Evolutionary conservation across 2,797 vertebrate genomes (phyloP).

Genomic region (Molothrus aeneus): DNA sequence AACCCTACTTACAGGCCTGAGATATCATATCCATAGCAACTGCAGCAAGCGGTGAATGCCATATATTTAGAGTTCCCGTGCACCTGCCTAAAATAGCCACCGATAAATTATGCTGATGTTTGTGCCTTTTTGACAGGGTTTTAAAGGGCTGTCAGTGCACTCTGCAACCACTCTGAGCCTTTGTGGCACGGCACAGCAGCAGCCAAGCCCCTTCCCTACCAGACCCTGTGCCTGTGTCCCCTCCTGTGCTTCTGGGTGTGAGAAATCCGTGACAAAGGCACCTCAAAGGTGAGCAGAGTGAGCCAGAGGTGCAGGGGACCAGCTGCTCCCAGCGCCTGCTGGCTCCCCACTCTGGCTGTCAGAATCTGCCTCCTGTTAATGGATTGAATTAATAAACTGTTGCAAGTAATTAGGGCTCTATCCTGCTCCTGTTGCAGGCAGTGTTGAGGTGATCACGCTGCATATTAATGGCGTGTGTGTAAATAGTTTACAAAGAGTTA

Average conservation of each 20-base stretch:
- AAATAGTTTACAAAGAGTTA: conserved; percentile 42
- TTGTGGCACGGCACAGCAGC: fast-evolving
- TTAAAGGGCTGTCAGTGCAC: background rate
- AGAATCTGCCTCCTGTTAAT: background rate
- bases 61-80: conserved; percentile 63
- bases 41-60: conserved; percentile 47
- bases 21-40: conserved; percentile 71
- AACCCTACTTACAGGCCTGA: conserved; percentile 62
- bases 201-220: background rate
- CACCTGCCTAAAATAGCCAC: conserved; percentile 68
- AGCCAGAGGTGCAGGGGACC: background rate
- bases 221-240: fast-evolving
- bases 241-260: background rate
- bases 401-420: background rate
- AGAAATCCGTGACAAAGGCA: background rate
- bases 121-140: conserved; percentile 27
- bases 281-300: background rate
- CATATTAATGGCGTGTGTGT: background rate
- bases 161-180: background rate
- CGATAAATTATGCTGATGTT: conserved; percentile 59
- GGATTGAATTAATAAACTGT: conserved; percentile 15
- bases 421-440: background rate
- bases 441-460: fast-evolving
- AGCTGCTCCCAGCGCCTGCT: background rate
- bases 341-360: background rate